Evolutionary conservation across 2,888 invertebrate species (phyloP).

Genomic region (Diadegma fenestrale): DNA sequence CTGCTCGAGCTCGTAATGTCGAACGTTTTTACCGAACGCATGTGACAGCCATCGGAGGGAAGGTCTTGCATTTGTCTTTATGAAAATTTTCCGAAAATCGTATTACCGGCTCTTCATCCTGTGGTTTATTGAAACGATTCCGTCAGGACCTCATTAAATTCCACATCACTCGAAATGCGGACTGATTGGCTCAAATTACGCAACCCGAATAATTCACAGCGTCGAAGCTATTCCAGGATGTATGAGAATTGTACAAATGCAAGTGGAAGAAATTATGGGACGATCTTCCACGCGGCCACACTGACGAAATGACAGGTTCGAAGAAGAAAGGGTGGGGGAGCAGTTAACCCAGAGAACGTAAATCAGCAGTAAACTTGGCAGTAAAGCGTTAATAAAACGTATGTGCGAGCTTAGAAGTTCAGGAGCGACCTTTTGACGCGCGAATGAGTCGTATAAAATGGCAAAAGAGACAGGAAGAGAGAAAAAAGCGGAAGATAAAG

Average conservation of each 20-base stretch:
- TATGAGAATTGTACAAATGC: slow-evolving; percentile 6
- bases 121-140: not conserved
- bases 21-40: too few species aligned
- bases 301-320: not conserved
- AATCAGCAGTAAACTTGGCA: slow-evolving; percentile 77
- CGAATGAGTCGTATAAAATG: slow-evolving; percentile 21
- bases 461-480: slow-evolving; percentile 18
- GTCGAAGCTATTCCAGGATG: not conserved
- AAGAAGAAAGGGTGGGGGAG: not conserved
- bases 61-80: too few species aligned
- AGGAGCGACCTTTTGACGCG: slow-evolving; percentile 43
- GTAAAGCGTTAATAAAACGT: slow-evolving; percentile 79
- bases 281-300: slow-evolving; percentile 4
- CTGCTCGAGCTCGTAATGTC: too few species aligned
- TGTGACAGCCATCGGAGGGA: too few species aligned
- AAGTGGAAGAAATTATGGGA: not conserved
- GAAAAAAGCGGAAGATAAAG: slow-evolving; percentile 26
- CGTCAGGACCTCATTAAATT: not conserved
- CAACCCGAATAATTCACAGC: not conserved
- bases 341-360: slow-evolving; percentile 69
- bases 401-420: slow-evolving; percentile 53
- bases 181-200: not conserved
- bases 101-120: not conserved
- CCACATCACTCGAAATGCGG: not conserved
- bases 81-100: too few species aligned